phyloP scores from a whole-genome alignment of 2,113 vertebrate genomes.

The Herpailurus yagouaroundi region DNA sequence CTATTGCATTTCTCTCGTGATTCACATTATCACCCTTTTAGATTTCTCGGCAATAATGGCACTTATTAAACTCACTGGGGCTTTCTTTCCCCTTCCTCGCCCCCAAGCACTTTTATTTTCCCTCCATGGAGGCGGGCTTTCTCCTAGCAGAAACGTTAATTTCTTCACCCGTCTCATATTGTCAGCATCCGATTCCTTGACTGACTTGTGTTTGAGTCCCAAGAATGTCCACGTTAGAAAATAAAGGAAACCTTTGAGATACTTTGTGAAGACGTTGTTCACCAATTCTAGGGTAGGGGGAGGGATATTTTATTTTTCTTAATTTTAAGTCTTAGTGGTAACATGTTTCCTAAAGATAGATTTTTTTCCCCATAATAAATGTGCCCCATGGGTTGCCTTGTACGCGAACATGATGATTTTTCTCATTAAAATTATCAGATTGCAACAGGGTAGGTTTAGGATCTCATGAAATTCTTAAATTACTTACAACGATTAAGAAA shows the following conservation, averaged over 20 bases:
- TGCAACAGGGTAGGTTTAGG: neutral
- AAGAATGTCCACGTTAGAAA: slow-evolving; percentile 69
- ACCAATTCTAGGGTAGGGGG: neutral
- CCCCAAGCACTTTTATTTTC: neutral
- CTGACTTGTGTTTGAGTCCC: slow-evolving; percentile 57
- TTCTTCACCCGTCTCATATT: slow-evolving; percentile 67
- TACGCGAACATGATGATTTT: neutral
- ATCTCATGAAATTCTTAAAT: slow-evolving; percentile 9
- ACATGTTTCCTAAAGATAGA: slow-evolving; percentile 42
- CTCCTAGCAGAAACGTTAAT: slow-evolving; percentile 61
- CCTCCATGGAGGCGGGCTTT: slow-evolving; percentile 56
- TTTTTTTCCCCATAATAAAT: neutral
- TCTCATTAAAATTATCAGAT: neutral
- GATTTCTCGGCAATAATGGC: slow-evolving; percentile 70
- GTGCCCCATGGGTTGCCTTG: neutral
- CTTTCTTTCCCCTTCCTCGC: neutral
- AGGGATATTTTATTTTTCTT: slow-evolving; percentile 40
- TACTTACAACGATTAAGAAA: slow-evolving; percentile 20
- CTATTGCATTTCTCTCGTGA: slow-evolving; percentile 81
- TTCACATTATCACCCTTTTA: slow-evolving; percentile 79
- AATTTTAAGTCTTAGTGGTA: neutral
- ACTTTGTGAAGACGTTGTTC: neutral
- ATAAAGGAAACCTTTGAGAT: neutral
- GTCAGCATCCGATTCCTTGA: slow-evolving; percentile 37
- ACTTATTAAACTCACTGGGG: slow-evolving; percentile 51